Evolutionary conservation across 2,888 invertebrate species (phyloP), one percentile per base, ranked within the genome.

Genomic region (Torymus tubicola): DNA sequence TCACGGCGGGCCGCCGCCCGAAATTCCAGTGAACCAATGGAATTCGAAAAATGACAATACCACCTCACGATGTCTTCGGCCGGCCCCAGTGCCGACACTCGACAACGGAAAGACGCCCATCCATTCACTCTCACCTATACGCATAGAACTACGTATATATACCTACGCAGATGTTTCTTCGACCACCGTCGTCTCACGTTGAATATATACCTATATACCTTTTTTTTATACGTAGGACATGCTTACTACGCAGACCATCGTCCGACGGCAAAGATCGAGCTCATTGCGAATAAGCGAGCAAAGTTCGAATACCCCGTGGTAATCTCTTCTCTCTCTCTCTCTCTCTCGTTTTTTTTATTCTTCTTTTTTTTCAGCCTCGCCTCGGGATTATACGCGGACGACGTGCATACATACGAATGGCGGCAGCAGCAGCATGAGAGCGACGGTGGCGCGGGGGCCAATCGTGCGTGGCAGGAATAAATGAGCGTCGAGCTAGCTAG

Each of bases 391-490:
- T 71, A 60, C 57, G 42, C 70, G 60, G 61, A 67, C 75, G 55
- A 57, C 74, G 64, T 79, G 70, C 77, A 80, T 77, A 77, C 76
- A 80, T 82, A 82, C 80, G 74, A 82, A 82, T 82, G 73, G 70
- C 57, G 12, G 31, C 14, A 50, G 12, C 16, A 14, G 53, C n/a
- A n/a, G n/a, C n/a, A n/a, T n/a, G n/a, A n/a, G n/a, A n/a, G n/a
- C 14, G 67, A 65, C n/a, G 53, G 64, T 24, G 21, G 21, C 21
- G 21, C 21, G 3, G 73, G 57, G 55, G 73, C 65, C 78, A 79
- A 79, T 78, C 81, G 80, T 53, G 81, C 78, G 82, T 78, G 81
- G 71, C 72, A n/a, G 69, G 81, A 82, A 82, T 82, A 78, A 81
- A 76, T 78, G 81, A 80, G 73, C 70, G 58, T 21, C 71, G 11